These are phyloP conservation scores for Bubalus kerabau DNA, from an alignment of 2,113 vertebrate species.

Conservation along the genomic window DNA sequence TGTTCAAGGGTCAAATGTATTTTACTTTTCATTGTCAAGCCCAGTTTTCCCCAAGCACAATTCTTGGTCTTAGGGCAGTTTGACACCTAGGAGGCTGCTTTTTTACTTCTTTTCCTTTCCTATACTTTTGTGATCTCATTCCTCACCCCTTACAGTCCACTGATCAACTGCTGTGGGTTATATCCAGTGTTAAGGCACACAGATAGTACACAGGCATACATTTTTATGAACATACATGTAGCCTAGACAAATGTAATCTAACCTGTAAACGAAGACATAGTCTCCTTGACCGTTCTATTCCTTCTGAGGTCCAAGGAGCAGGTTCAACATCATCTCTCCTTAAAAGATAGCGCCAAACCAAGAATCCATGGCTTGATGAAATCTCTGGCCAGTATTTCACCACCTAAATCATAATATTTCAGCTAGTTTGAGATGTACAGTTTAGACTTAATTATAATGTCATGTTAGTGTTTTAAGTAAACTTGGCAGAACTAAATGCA, in stretches of 20 bases:
- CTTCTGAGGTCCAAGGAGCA: slow-evolving; percentile 97
- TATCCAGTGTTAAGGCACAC: neutral
- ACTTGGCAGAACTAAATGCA: slow-evolving; percentile 2
- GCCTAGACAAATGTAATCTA: slow-evolving; percentile 13
- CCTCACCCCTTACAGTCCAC: neutral
- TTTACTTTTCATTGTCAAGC: slow-evolving; percentile 8
- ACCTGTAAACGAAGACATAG: slow-evolving; percentile 94
- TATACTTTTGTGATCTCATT: neutral
- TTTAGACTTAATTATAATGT: slow-evolving; percentile 8
- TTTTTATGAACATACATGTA: neutral
- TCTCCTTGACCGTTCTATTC: slow-evolving; percentile 92
- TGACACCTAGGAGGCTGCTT: neutral
- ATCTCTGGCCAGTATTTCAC: slow-evolving; percentile 99
- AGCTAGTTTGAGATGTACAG: slow-evolving; percentile 34
- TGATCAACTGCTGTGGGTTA: neutral
- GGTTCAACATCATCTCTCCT: slow-evolving; percentile 96
- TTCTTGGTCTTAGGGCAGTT: neutral
- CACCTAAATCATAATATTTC: slow-evolving; percentile 83
- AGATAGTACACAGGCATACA: neutral
- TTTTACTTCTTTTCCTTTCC: neutral
- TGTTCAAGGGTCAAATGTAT: neutral
- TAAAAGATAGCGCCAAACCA: slow-evolving; percentile 97
- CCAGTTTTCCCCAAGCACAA: neutral
- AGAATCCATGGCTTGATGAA: slow-evolving; percentile 96
- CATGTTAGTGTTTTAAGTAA: slow-evolving; percentile 41